These are phyloP conservation scores for Otus sunia DNA, from an alignment of 2,113 vertebrate species.

Conservation along the genomic window DNA sequence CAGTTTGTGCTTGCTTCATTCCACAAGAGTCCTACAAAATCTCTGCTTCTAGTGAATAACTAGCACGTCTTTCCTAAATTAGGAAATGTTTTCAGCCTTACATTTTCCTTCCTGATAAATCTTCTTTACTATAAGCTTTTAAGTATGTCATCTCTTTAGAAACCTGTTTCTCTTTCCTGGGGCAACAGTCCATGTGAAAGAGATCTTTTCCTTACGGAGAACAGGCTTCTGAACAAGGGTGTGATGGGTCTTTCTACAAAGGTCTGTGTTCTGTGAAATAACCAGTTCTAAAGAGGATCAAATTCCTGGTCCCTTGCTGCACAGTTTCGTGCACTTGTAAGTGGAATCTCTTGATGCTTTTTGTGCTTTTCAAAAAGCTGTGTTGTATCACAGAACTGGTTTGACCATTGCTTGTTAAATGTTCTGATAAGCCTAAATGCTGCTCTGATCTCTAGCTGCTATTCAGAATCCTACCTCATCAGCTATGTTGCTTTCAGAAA, in stretches of 20 bases:
- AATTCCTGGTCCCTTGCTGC: not conserved
- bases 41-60: not conserved
- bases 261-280: not conserved
- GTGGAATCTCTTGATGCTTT: not conserved
- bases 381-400: not conserved
- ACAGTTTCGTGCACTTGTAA: not conserved
- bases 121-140: not conserved
- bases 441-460: not conserved
- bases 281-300: not conserved
- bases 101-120: not conserved
- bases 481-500: not conserved
- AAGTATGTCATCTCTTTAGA: not conserved
- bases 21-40: not conserved
- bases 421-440: not conserved
- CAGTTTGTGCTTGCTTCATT: rapidly evolving
- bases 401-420: not conserved
- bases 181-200: not conserved
- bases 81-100: not conserved
- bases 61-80: not conserved
- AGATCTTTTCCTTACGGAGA: not conserved
- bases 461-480: not conserved
- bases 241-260: not conserved
- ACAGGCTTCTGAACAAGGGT: not conserved
- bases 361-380: not conserved
- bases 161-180: not conserved